Base-by-base conservation (phyloP, 1,140 invertebrate species). In the Drosophila teissieri region DNA sequence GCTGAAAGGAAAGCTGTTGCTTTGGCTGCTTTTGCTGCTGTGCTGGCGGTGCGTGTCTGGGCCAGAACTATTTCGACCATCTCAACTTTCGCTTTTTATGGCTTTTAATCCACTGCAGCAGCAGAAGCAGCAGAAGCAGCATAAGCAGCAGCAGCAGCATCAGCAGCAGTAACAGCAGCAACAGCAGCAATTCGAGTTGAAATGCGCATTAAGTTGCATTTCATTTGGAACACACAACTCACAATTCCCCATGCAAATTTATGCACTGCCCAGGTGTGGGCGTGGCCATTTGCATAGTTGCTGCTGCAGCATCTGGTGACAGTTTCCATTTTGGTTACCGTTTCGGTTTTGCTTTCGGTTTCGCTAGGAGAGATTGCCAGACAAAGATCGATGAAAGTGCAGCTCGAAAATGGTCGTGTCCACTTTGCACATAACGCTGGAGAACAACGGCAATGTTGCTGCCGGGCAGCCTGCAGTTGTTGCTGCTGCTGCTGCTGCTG, bases 181-280 rank as follows among this genome's bases (percentile, higher is more conserved):
- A 14, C 48, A 48, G 24, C 53, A 56, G 24, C 40, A 45, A 48
- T 55, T 62, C 49, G 55, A 74, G 54, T 72, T 75, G 52, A 72
- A 84, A 89, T 89, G 84, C 83, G 80, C 78, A 88, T 77, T 89
- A 70, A 73, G 62, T 51, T 90, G 80, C 80, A 88, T 90, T 80
- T 79, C 56, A 68, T 72, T 63, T 68, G 57, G 62, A 73, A 51
- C 34, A 64, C 37, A 31, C 31, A 10, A 31, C 10, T 31, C 48
- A 60, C 36, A 27, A 55, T 40, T 48, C 31, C 40, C 48, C 42
- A 82, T 76, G 76, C 69, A 88, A 88, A 88, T 86, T 79, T 79
- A 88, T 86, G 83, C 83, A 68, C 69, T 64, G 73, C 37, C 27
- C 60, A 58, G 36, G 19, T 44, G 68, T 70, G 56, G 61, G 62